phyloP scores from a whole-genome alignment of 2,888 invertebrate genomes.

The Andrena haemorrhoa region DNA sequence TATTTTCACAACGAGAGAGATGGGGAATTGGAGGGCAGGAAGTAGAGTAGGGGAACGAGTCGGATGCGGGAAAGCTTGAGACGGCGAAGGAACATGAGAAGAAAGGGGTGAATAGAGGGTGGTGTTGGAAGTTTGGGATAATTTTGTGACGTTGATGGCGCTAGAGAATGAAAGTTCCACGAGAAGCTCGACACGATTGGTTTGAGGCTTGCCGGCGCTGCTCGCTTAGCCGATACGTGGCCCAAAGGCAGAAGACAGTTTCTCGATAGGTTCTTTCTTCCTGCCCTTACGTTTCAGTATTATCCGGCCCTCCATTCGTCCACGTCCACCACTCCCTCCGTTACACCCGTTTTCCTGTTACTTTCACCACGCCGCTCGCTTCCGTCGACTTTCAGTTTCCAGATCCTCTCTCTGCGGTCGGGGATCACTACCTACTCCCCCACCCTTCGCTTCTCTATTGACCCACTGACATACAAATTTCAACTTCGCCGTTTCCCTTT shows the following conservation, averaged over 20 bases:
- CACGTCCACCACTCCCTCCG: neutral
- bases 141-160: neutral
- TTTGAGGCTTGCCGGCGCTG: neutral
- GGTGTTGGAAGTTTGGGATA: neutral
- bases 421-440: conserved; percentile 7
- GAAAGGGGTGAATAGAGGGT: neutral
- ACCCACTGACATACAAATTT: conserved; percentile 57
- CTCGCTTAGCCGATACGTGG: conserved; percentile 2
- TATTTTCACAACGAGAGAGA: conserved; percentile 13
- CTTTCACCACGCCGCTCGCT: conserved; percentile 9
- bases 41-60: neutral
- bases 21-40: neutral
- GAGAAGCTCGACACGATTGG: conserved; percentile 4
- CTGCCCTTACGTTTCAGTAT: neutral
- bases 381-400: conserved; percentile 24
- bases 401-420: neutral
- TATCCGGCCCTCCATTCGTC: neutral
- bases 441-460: conserved; percentile 21
- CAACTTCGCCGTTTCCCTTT: conserved; percentile 16
- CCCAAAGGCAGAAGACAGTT: neutral
- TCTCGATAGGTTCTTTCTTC: neutral
- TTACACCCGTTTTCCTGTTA: conserved; percentile 18
- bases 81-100: neutral
- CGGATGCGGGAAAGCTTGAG: too few species aligned
- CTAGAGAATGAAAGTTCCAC: conserved; percentile 4